phyloP scores from a whole-genome alignment of 2,888 invertebrate genomes.

The Xestia c-nigrum region DNA sequence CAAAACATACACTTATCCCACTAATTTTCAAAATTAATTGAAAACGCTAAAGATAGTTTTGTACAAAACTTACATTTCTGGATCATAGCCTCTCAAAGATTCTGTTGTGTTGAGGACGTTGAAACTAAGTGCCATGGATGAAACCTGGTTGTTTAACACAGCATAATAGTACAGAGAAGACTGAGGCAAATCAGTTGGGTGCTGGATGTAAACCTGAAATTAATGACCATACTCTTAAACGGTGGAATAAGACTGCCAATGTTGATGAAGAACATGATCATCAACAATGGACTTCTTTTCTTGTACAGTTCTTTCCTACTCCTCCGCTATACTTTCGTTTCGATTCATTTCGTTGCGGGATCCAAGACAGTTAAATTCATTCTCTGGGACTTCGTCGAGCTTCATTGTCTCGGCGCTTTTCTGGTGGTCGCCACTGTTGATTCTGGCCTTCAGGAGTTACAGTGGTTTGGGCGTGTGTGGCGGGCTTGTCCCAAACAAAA shows the following conservation, averaged over 20 bases:
- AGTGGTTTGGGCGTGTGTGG: too few relatives aligned
- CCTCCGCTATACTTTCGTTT: too few relatives aligned
- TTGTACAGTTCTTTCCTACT: too few relatives aligned
- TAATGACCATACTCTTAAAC: background rate
- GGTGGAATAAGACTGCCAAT: background rate
- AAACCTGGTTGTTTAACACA: conserved; percentile 65
- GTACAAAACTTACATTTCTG: conserved; percentile 70
- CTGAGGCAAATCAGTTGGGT: conserved; percentile 77
- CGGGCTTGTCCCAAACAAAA: too few relatives aligned
- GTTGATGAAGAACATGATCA: background rate
- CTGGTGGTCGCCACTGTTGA: too few relatives aligned
- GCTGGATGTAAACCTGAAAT: conserved; percentile 76
- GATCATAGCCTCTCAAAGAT: conserved; percentile 60
- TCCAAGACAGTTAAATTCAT: too few relatives aligned
- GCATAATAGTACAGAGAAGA: conserved; percentile 74
- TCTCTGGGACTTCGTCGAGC: too few relatives aligned
- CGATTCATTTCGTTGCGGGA: too few relatives aligned
- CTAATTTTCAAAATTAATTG: background rate
- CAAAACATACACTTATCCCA: background rate
- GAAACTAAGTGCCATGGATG: conserved; percentile 75
- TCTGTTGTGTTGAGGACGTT: conserved; percentile 70
- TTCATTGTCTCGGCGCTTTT: too few relatives aligned
- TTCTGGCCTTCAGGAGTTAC: too few relatives aligned
- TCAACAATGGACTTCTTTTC: background rate
- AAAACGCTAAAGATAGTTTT: background rate